Conservation (phyloP, 2,888 invertebrate species). For the Saturnia japonica region DNA sequence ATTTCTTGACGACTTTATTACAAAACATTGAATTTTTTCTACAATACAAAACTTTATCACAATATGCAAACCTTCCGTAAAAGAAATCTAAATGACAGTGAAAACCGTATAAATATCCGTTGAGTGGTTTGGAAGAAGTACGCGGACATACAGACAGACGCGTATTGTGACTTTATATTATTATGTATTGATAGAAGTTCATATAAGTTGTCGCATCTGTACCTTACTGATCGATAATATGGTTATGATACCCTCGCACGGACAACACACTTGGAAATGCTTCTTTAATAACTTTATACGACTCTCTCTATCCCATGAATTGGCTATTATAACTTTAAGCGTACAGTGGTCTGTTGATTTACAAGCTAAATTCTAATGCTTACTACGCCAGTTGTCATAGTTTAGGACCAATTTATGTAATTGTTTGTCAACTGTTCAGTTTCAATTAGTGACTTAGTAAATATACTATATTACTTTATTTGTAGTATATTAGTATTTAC, state of each 20-base stretch:
- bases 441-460: not conserved
- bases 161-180: no score
- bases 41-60: no score
- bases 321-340: conserved; percentile 60
- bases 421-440: conserved; percentile 15
- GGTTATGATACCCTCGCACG: conserved; percentile 66
- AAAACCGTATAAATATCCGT: no score
- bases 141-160: no score
- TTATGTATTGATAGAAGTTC: conserved; percentile 12
- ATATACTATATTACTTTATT: not conserved
- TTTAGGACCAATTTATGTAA: conserved; percentile 24
- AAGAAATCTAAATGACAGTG: no score
- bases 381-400: conserved; percentile 38
- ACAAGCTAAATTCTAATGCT: conserved; percentile 52
- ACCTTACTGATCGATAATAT: conserved; percentile 63
- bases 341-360: conserved; percentile 63
- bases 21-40: no score
- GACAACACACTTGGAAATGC: conserved; percentile 67
- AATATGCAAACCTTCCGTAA: no score
- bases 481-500: not conserved
- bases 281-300: conserved; percentile 78
- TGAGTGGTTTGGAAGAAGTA: no score
- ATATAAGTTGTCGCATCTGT: conserved; percentile 18
- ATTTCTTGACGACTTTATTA: no score
- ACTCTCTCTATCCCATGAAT: conserved; percentile 65